Percentiles rank a stretch among this genome's conserved stretches.
These are phyloP conservation scores for Silurus lanzhouensis DNA, from an alignment of 2,797 vertebrate species.

Conservation along the genomic window DNA sequence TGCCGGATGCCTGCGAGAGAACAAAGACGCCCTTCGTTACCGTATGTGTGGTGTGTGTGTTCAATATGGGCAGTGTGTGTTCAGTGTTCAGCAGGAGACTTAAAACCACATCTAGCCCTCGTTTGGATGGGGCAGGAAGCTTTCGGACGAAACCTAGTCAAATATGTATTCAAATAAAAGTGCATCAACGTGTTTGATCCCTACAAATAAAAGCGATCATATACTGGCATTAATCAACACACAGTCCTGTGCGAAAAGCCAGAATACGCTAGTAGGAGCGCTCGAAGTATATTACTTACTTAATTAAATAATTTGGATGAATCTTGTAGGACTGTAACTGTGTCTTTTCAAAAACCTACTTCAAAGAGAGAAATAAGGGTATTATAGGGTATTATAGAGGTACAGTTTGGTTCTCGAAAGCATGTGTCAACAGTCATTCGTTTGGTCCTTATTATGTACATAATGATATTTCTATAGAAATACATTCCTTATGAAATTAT, in stretches of 20 bases:
- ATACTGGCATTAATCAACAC: background rate
- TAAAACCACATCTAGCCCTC: conserved; percentile 48
- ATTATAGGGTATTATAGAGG: background rate
- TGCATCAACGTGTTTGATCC: conserved; percentile 12
- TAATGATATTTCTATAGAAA: background rate
- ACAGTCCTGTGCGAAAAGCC: background rate
- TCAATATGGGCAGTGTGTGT: conserved; percentile 45
- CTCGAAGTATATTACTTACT: background rate
- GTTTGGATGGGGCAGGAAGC: conserved; percentile 40
- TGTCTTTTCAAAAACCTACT: background rate
- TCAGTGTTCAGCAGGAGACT: conserved; percentile 39
- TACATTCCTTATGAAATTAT: too few relatives aligned
- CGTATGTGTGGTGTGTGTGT: conserved; percentile 52
- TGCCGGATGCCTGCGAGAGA: conserved; percentile 71
- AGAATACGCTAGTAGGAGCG: background rate
- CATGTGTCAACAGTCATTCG: background rate
- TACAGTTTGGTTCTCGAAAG: background rate
- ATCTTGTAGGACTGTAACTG: background rate
- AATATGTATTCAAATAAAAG: background rate
- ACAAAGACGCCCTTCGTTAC: conserved; percentile 69
- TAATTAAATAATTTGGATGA: background rate
- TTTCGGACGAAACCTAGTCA: conserved; percentile 24
- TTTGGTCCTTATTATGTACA: background rate
- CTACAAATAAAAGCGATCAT: background rate
- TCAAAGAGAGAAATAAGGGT: background rate